Conservation (phyloP, 92 coral and sea anemone genomes). For the Siderastrea radians region DNA sequence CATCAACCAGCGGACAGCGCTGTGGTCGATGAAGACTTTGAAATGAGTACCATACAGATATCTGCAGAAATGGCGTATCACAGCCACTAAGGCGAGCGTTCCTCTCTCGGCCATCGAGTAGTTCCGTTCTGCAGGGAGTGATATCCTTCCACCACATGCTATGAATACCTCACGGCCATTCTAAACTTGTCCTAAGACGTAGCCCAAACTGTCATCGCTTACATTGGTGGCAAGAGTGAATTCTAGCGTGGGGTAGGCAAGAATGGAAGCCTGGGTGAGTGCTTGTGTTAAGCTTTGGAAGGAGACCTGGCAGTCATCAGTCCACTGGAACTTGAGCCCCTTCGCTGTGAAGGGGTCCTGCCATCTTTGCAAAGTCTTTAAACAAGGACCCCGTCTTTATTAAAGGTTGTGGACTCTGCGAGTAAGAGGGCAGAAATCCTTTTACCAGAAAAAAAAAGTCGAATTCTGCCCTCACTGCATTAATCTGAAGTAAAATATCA, state of each 20-base stretch:
- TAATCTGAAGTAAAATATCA: no score
- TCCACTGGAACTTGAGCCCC: background rate
- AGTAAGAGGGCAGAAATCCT: no score
- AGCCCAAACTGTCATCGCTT: background rate
- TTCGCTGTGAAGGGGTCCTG: background rate
- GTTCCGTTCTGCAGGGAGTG: background rate
- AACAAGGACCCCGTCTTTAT: no score
- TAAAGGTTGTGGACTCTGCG: no score
- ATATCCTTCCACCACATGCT: background rate
- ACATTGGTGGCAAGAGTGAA: background rate
- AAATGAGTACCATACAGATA: background rate
- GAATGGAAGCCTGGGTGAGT: background rate
- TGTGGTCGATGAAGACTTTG: background rate
- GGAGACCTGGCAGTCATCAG: background rate
- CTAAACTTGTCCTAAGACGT: background rate
- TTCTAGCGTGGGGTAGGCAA: background rate
- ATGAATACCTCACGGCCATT: background rate
- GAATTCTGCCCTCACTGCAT: no score
- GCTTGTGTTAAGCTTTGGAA: background rate
- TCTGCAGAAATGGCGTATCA: no score
- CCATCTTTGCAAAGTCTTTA: constrained; percentile 17
- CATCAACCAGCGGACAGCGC: background rate
- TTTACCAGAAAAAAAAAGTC: no score
- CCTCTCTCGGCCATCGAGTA: background rate
- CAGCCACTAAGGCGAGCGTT: background rate